Base-by-base conservation (phyloP, 2,888 invertebrate genomes). In the Phortica okadai region DNA sequence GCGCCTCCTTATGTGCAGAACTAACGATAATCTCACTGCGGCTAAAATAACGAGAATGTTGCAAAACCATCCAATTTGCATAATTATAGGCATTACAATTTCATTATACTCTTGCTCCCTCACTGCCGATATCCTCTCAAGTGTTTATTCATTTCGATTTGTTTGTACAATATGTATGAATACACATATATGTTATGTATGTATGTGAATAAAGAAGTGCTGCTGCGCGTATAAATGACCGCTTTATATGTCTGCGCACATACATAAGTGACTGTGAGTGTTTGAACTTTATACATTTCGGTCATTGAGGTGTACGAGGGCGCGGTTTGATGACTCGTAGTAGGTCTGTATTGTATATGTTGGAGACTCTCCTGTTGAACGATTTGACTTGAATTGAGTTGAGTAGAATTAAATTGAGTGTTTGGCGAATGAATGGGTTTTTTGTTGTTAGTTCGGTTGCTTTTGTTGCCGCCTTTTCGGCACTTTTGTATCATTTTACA, bases 11-110 rank as follows among this genome's bases (percentile, higher is more conserved):
- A 50, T 50, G 8, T 11, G 33, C 0, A 1, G 0, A 50, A 8
- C 50, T 11, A 14, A 11, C 50, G 14, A 14, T 50, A 50, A 50
- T 50, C 50, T 50, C 50, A 50, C 8, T 50, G 50, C 8, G 14
- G 14, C 50, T 33, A 45, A 10, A 67, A 42, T n/a, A 67, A 45
- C 21, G 45, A 67, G 45, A 45, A 45, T 11, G n/a, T 6, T 44
- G 16, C 16, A 21, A 42, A 42, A n/a, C 14, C n/a, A 25, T 41
- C 33, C 45, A 16, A 69, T 69, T 69, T 69, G 45, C 69, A 69
- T 69, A 69, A 69, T 69, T 69, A 69, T 42, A 50, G 45, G 45
- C 69, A 45, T 45, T 45, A 69, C 45, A 69, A 69, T 45, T 69
- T 69, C 45, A 45, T 21, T 69, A 69, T 25, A 69, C 21, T 16